Base-by-base conservation (phyloP, 2,113 vertebrate species). In the Cynocephalus volans region DNA sequence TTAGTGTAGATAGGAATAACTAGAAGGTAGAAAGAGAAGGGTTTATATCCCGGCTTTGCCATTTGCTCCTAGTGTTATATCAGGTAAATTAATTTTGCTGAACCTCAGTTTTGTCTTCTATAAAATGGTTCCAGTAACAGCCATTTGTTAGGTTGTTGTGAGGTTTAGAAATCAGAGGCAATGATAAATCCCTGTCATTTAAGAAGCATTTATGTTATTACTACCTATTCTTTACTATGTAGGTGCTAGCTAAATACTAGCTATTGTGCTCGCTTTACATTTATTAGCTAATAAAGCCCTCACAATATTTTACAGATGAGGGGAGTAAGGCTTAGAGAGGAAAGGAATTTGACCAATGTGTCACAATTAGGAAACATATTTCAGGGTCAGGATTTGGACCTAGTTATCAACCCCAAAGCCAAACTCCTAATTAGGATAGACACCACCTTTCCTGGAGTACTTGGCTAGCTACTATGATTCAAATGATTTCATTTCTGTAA, bases 351-450 rank as follows among this genome's bases (percentile, higher is more conserved):
- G 65, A 83, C 70, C 54, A 24, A 18, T 77, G 64, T 93, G 60
- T 64, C 75, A 73, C 54, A 77, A 52, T 84, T 91, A 88, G 69
- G 56, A 84, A 95, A 58, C 60, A 72, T 75, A 92, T 84, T 91
- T 93, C 79, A 86, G 31, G 58, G 64, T 91, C 87, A 93, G 58
- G 33, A 83, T 73, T 85, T 88, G 75, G 69, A 86, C 56, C 26
- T 10, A 65, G 83, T 48, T 48, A 80, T 33, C n/a, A 89, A 58
- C 56, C 70, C 67, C 50, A 73, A 89, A 93, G 72, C 45, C 60
- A 52, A n/a, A 75, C 36, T 95, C 52, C 33, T 88, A 54, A 84
- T 77, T 72, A 58, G 36, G 67, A 50, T 26, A 23, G 58, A 82
- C 0, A 12, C 64, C 8, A 54, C 72, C 48, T 96, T 82, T 65